Conservation (phyloP, 2,797 vertebrate genomes). For the Anabas testudineus region DNA sequence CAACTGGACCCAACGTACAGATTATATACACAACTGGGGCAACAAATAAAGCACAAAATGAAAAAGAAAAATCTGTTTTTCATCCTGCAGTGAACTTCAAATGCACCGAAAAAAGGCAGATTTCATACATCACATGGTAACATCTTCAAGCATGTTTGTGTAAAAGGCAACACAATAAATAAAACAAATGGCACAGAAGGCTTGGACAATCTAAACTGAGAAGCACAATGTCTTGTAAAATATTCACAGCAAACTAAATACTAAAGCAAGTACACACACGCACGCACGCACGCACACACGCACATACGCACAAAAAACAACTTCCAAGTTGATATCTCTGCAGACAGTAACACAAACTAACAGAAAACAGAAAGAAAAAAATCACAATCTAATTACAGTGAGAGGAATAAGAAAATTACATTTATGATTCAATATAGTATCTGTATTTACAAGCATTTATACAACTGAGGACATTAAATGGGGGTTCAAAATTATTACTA, state of each 20-base stretch:
- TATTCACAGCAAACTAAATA: slow-evolving; percentile 68
- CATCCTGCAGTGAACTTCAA: slow-evolving; percentile 71
- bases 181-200: slow-evolving; percentile 80
- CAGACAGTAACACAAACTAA: slow-evolving; percentile 55
- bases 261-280: slow-evolving; percentile 51
- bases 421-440: slow-evolving; percentile 84
- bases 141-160: slow-evolving; percentile 77
- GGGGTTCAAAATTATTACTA: slow-evolving; percentile 66
- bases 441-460: slow-evolving; percentile 84
- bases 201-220: slow-evolving; percentile 73
- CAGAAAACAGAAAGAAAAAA: slow-evolving; percentile 46
- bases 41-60: slow-evolving; percentile 56
- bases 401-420: slow-evolving; percentile 74
- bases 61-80: slow-evolving; percentile 46
- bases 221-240: slow-evolving; percentile 69
- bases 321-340: slow-evolving; percentile 45
- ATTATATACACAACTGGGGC: slow-evolving; percentile 77
- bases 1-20: slow-evolving; percentile 69
- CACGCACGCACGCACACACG: too few relatives aligned
- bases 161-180: slow-evolving; percentile 83
- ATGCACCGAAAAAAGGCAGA: slow-evolving; percentile 75
- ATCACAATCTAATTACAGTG: slow-evolving; percentile 72
- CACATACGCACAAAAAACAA: slow-evolving; percentile 4
- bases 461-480: slow-evolving; percentile 70
- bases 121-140: slow-evolving; percentile 69